phyloP scores from a whole-genome alignment of 2,113 vertebrate genomes.

The Nothocercus nigrocapillus region DNA sequence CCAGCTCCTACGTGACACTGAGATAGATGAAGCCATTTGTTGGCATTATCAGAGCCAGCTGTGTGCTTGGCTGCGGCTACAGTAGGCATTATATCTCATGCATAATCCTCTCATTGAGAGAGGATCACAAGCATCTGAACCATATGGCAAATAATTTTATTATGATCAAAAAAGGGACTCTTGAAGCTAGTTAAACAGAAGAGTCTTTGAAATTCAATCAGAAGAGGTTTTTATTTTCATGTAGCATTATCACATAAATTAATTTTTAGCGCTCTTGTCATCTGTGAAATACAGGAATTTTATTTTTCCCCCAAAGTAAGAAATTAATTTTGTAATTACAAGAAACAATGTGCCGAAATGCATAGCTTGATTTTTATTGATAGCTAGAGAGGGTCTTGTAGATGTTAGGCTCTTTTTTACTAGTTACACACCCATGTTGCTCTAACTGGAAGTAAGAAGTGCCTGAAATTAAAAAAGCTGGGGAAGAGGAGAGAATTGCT shows the following conservation, averaged over 20 bases:
- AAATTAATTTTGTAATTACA: slow-evolving; percentile 42
- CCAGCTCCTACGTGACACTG: slow-evolving; percentile 84
- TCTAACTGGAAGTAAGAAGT: slow-evolving; percentile 32
- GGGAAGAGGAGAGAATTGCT: background rate
- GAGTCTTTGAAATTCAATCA: slow-evolving; percentile 84
- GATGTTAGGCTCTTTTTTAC: slow-evolving; percentile 35
- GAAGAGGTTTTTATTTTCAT: slow-evolving; percentile 78
- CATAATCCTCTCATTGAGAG: slow-evolving; percentile 83
- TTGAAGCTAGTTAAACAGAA: slow-evolving; percentile 83
- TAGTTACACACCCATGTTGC: slow-evolving; percentile 22
- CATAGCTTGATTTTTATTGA: slow-evolving; percentile 13
- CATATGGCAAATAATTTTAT: slow-evolving; percentile 89
- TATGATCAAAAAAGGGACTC: slow-evolving; percentile 86
- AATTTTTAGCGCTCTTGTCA: slow-evolving; percentile 66
- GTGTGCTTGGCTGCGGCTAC: slow-evolving; percentile 84
- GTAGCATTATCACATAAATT: slow-evolving; percentile 74
- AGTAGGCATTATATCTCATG: slow-evolving; percentile 86
- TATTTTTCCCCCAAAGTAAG: slow-evolving; percentile 47
- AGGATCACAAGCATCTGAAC: slow-evolving; percentile 81
- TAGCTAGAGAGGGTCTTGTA: slow-evolving; percentile 38
- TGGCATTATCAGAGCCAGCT: slow-evolving; percentile 91
- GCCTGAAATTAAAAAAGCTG: slow-evolving; percentile 49
- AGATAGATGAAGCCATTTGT: slow-evolving; percentile 90
- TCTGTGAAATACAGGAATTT: slow-evolving; percentile 41
- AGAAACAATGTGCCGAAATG: slow-evolving; percentile 18